Conservation (phyloP, 2,113 vertebrate species). For the Tragelaphus imberbis region DNA sequence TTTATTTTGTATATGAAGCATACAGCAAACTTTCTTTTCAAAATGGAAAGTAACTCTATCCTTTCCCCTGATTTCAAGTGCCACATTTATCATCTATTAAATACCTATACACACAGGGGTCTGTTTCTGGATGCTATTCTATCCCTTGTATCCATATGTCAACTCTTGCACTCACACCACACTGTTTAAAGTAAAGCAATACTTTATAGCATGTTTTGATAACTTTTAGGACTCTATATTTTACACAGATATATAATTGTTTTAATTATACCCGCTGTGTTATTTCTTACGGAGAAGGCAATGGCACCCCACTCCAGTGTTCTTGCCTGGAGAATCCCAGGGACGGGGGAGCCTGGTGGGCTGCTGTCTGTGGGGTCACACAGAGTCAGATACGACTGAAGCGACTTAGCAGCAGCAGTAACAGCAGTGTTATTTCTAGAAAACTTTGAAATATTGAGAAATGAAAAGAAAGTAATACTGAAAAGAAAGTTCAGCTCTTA, state of each 20-base stretch:
- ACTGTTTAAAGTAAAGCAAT: neutral
- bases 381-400: too few species aligned
- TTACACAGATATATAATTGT: neutral
- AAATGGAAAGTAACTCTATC: neutral
- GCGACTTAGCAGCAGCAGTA: too few species aligned
- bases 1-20: neutral
- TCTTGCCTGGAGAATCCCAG: too few species aligned
- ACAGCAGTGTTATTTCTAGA: neutral
- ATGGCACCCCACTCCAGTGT: too few species aligned
- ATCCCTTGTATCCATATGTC: neutral
- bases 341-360: too few species aligned
- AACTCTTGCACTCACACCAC: neutral
- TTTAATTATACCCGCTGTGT: neutral
- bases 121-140: neutral
- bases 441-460: neutral
- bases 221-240: neutral
- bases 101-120: neutral
- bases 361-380: too few species aligned
- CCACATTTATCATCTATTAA: neutral
- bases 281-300: neutral
- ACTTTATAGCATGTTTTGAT: neutral
- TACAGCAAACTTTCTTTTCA: neutral
- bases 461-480: neutral
- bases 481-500: neutral
- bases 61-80: neutral